phyloP scores from a whole-genome alignment of 2,113 vertebrate species.

The Mesoclemmys tuberculata region DNA sequence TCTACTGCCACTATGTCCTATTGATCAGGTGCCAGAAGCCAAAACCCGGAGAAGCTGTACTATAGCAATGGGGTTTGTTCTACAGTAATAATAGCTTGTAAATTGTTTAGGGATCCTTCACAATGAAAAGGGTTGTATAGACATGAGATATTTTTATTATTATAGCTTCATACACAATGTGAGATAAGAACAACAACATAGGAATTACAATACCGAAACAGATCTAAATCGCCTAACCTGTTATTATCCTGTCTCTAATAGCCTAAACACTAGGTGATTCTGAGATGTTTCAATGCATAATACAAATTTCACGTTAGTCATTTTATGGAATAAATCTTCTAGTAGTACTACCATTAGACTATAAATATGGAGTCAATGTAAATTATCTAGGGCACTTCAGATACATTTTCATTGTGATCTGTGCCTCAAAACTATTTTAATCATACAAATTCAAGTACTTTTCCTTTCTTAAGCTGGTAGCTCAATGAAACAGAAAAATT shows the following conservation, averaged over 20 bases:
- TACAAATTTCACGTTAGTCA: neutral
- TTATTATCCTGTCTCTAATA: neutral
- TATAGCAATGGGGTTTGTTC: neutral
- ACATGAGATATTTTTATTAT: neutral
- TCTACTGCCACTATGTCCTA: neutral
- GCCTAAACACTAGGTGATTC: conserved; percentile 17
- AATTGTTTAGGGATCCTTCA: conserved; percentile 9
- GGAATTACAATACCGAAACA: neutral
- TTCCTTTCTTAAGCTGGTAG: neutral
- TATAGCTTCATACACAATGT: neutral
- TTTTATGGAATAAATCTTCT: conserved; percentile 5
- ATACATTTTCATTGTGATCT: neutral
- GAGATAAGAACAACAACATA: neutral
- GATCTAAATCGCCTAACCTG: neutral
- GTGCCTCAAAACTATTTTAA: neutral
- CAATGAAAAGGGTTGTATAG: neutral
- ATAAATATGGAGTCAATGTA: neutral
- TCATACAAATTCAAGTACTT: neutral
- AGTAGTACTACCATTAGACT: neutral
- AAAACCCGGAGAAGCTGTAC: neutral
- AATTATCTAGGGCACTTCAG: neutral
- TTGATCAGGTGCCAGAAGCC: neutral
- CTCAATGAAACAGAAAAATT: neutral
- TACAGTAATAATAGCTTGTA: neutral
- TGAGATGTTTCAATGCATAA: neutral